These are phyloP conservation scores for Ochropleura leucogaster DNA, from an alignment of 2,888 invertebrate species.

Conservation along the genomic window DNA sequence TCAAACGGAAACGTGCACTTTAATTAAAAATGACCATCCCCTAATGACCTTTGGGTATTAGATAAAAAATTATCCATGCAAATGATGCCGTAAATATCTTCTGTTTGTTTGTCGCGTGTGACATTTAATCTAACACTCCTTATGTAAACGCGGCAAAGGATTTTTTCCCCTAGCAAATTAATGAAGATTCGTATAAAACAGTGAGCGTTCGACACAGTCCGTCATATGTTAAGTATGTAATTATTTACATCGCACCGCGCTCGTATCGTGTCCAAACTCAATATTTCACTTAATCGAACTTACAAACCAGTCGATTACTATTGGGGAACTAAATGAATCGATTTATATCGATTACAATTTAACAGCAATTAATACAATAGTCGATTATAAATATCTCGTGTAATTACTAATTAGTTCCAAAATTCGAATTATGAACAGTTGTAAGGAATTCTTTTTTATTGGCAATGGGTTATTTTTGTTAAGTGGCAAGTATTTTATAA, in stretches of 20 bases:
- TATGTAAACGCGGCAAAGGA: slow-evolving; percentile 25
- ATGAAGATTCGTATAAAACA: slow-evolving; percentile 43
- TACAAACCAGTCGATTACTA: slow-evolving; percentile 58
- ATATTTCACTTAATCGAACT: slow-evolving; percentile 61
- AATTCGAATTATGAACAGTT: slow-evolving; percentile 13
- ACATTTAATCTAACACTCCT: slow-evolving; percentile 53
- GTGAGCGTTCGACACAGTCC: slow-evolving; percentile 32
- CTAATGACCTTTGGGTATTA: slow-evolving; percentile 68
- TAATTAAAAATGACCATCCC: slow-evolving; percentile 71
- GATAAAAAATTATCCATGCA: slow-evolving; percentile 66
- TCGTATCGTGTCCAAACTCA: slow-evolving; percentile 60
- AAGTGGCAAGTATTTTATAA: slow-evolving; percentile 32
- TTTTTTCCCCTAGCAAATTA: slow-evolving; percentile 39
- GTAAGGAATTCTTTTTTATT: slow-evolving; percentile 9
- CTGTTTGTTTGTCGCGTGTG: slow-evolving; percentile 58
- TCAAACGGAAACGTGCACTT: slow-evolving; percentile 68
- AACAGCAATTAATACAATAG: slow-evolving; percentile 61
- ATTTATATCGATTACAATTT: slow-evolving; percentile 59
- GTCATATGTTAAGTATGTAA: slow-evolving; percentile 50
- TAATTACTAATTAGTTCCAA: slow-evolving; percentile 52
- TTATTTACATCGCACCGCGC: slow-evolving; percentile 52
- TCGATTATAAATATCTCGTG: slow-evolving; percentile 45
- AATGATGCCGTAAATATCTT: slow-evolving; percentile 58
- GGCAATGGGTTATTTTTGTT: slow-evolving; percentile 21
- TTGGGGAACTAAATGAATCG: slow-evolving; percentile 58